A percentile compares a stretch with the other conserved stretches of the same genome.
Conservation (phyloP, 2,113 vertebrate species). For the Chitala chitala region DNA sequence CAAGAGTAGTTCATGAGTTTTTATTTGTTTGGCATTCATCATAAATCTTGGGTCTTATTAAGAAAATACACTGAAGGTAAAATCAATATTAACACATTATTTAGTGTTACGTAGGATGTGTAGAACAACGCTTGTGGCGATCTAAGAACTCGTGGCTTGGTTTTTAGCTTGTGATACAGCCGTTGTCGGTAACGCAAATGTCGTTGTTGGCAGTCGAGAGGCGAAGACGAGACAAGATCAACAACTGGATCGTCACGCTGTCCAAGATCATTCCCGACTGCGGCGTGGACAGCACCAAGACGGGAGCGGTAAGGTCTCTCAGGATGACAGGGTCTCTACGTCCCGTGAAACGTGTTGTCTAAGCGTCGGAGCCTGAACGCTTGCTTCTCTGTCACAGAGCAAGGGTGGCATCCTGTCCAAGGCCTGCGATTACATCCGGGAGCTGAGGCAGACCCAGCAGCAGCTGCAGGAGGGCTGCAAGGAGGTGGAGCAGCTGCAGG, state of each 20-base stretch:
- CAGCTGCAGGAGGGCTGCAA: constrained; percentile 79
- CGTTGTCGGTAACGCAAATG: neutral
- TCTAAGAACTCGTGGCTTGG: no score
- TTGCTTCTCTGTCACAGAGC: constrained; percentile 56
- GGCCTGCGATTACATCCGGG: constrained; percentile 85
- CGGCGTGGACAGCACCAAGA: constrained; percentile 80
- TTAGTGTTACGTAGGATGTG: no score
- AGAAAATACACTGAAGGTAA: no score
- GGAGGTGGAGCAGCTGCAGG: constrained; percentile 76
- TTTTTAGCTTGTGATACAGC: no score
- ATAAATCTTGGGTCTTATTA: no score
- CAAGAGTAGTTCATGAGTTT: no score
- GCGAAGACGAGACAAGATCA: constrained; percentile 86
- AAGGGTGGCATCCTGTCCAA: constrained; percentile 91
- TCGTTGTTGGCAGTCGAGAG: constrained; percentile 67
- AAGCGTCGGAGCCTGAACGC: neutral
- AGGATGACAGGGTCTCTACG: no score
- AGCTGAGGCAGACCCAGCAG: constrained; percentile 80
- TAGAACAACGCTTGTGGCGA: no score
- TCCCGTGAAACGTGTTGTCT: no score
- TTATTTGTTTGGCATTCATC: no score
- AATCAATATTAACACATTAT: no score
- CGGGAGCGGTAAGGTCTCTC: constrained; percentile 62
- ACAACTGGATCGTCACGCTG: constrained; percentile 89
- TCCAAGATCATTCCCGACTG: constrained; percentile 91